Conservation (phyloP, 1,140 invertebrate species). For the Nylanderia fulva region DNA sequence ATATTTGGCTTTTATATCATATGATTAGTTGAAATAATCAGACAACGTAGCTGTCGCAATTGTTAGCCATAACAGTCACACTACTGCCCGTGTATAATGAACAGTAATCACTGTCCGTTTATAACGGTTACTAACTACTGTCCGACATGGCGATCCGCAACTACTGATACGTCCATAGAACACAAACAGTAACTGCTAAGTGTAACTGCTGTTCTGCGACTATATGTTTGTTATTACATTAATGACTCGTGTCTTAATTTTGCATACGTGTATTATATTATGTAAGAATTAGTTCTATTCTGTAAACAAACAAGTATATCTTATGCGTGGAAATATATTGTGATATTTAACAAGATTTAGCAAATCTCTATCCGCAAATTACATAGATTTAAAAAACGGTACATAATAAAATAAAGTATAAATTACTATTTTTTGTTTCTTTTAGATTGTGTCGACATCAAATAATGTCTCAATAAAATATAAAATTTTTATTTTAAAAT, state of each 20-base stretch:
- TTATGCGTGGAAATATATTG: not conserved
- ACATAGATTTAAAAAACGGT: not conserved
- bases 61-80: slow-evolving; percentile 47
- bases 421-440: slow-evolving; percentile 2
- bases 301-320: not conserved
- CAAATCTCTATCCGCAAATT: not conserved
- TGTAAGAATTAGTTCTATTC: not conserved
- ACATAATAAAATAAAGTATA: not conserved
- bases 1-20: not conserved
- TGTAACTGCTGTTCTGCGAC: slow-evolving; percentile 5
- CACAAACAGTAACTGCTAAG: slow-evolving; percentile 49
- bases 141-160: slow-evolving; percentile 31
- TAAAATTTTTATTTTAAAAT: not conserved
- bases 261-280: not conserved
- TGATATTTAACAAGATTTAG: not conserved
- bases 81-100: slow-evolving; percentile 60
- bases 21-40: slow-evolving; percentile 2
- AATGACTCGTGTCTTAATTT: slow-evolving; percentile 37
- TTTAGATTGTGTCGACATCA: not conserved
- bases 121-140: slow-evolving; percentile 72
- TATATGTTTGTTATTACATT: slow-evolving; percentile 29
- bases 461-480: not conserved
- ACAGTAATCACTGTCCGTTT: slow-evolving; percentile 64
- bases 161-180: slow-evolving; percentile 46
- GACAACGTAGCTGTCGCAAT: slow-evolving; percentile 24